phyloP scores from a whole-genome alignment of 2,113 vertebrate genomes.

The Prolemur simus region DNA sequence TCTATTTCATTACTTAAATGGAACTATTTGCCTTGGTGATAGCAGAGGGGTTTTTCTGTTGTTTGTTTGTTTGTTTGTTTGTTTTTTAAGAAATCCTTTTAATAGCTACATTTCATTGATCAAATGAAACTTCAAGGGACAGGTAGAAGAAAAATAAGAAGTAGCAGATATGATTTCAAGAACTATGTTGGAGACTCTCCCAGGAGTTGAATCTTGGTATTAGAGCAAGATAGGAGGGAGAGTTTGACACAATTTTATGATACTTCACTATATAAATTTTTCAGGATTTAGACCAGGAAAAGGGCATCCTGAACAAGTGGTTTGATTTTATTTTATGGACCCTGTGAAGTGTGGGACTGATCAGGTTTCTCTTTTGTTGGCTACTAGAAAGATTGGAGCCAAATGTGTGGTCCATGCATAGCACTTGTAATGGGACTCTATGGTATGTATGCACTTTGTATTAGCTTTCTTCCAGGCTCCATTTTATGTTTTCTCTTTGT shows the following conservation, averaged over 20 bases:
- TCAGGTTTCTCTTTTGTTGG: slow-evolving; percentile 38
- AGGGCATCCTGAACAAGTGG: not conserved
- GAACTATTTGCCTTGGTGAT: slow-evolving; percentile 17
- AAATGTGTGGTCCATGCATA: not conserved
- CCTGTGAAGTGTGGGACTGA: not conserved
- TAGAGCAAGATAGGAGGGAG: not conserved
- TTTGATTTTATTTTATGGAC: not conserved
- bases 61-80: not conserved
- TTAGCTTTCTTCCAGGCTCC: not conserved
- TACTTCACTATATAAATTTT: slow-evolving; percentile 20
- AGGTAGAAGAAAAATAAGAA: slow-evolving; percentile 11
- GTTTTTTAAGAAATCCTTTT: slow-evolving; percentile 11
- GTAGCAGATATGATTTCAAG: not conserved
- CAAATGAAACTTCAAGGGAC: slow-evolving; percentile 28
- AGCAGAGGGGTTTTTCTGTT: not conserved
- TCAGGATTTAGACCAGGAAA: slow-evolving; percentile 25
- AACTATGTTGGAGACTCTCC: not conserved
- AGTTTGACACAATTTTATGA: not conserved
- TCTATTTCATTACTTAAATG: slow-evolving; percentile 9
- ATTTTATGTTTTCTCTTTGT: slow-evolving; percentile 1
- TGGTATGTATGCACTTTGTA: not conserved
- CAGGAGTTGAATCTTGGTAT: not conserved
- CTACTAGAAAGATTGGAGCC: slow-evolving; percentile 10
- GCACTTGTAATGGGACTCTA: not conserved
- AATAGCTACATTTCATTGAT: slow-evolving; percentile 30